Base-by-base conservation (phyloP, 2,113 vertebrate species). In the Cynocephalus volans region DNA sequence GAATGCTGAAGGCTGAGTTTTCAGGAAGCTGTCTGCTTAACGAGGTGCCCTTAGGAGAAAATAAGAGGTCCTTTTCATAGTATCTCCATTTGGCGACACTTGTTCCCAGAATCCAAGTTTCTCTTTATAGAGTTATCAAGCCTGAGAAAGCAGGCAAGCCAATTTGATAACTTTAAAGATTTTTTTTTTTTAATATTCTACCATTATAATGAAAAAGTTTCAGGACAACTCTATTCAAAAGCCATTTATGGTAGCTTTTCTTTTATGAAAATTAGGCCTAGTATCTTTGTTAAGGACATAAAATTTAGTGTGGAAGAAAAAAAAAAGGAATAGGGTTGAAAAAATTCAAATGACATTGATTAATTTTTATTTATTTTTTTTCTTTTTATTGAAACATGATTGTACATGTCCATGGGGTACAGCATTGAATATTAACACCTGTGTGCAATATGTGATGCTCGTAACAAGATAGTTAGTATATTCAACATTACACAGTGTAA, bases 21-120 rank as follows among this genome's bases (percentile, higher is more conserved):
- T 88, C 50, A 65, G 90, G 67, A 89, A 97, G 80, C 80, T 95
- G 31, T 94, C 50, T 94, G 62, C 76, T 96, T 97, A 97, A 97
- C 83, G 82, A 96, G 81, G 45, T 77, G 3, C 65, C 72, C 62
- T 80, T 81, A 80, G 81, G 72, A 93, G 88, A 89, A 84, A 97
- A 94, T 60, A 69, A 89, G 56, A 91, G 26, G 33, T 85, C 41
- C 50, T 87, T 93, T 88, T 88, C 52, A 41, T 64, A 58, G 50
- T 72, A 73, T 86, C 81, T 90, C 45, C 82, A 76, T 94, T 81
- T 94, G 77, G 67, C 31, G 95, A 64, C 13, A 58, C 41, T 94
- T 79, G 31, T 82, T 94, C 31, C 77, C 28, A 90, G 41, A 31
- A 70, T 76, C 48, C 50, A 84, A 60, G 33, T 75, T 93, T 96